A percentile compares a stretch with the other conserved stretches of the same genome.
Conservation (phyloP, 2,888 invertebrate genomes). For the Dromius quadrimaculatus region DNA sequence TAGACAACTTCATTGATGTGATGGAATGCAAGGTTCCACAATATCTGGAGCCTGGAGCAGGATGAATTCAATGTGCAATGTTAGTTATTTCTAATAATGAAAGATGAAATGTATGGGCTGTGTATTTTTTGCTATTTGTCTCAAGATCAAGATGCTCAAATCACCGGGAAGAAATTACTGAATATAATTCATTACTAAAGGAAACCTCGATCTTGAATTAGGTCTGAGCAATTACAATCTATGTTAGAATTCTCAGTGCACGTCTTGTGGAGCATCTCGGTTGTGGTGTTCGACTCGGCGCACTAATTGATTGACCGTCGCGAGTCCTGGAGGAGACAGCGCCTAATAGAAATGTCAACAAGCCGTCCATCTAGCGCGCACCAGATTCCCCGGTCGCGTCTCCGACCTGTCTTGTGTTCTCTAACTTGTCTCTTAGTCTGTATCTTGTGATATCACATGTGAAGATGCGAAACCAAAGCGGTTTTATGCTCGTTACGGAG, state of each 20-base stretch:
- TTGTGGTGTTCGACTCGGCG: slow-evolving; percentile 61
- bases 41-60: no score
- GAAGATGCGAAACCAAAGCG: neutral
- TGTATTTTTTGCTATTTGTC: no score
- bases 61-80: no score
- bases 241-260: neutral
- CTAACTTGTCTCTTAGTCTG: neutral
- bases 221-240: neutral
- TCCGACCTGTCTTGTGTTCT: slow-evolving; percentile 4
- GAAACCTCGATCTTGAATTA: no score
- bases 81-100: no score
- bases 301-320: slow-evolving; percentile 66
- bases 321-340: slow-evolving; percentile 64
- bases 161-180: no score
- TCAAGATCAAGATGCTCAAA: no score
- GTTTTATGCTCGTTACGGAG: neutral
- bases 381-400: slow-evolving; percentile 15
- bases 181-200: no score
- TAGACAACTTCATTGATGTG: no score
- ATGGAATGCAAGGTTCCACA: no score
- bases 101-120: no score
- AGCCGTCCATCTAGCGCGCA: slow-evolving; percentile 56
- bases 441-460: slow-evolving; percentile 10
- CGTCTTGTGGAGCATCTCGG: slow-evolving; percentile 6
- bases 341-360: slow-evolving; percentile 67